phyloP scores from a whole-genome alignment of 1,140 invertebrate species.

The Pseudomyrmex gracilis region DNA sequence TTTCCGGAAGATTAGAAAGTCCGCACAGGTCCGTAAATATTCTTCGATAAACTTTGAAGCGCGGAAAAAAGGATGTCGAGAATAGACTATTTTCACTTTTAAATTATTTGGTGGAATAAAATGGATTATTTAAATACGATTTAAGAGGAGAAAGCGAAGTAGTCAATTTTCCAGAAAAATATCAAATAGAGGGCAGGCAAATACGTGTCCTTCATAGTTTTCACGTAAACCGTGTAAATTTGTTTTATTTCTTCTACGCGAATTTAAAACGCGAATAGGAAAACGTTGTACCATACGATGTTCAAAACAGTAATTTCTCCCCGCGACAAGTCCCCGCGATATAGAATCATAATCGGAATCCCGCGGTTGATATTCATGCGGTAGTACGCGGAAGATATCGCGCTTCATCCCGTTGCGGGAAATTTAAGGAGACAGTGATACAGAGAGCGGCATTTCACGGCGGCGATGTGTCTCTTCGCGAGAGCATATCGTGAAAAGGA shows the following conservation, averaged over 20 bases:
- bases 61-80: neutral
- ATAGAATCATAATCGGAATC: neutral
- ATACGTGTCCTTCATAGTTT: neutral
- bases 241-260: neutral
- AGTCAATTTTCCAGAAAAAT: neutral
- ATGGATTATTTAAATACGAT: slow-evolving; percentile 33
- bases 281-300: too few species aligned
- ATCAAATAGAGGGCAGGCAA: neutral
- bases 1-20: slow-evolving; percentile 44
- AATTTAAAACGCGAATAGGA: too few species aligned
- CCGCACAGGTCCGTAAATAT: slow-evolving; percentile 27
- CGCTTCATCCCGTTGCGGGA: slow-evolving; percentile 29
- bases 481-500: slow-evolving; percentile 44
- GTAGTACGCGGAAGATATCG: slow-evolving; percentile 4
- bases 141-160: neutral
- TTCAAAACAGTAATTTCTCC: neutral
- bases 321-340: slow-evolving; percentile 1
- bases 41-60: neutral
- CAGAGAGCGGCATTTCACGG: slow-evolving; percentile 14
- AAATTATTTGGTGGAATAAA: neutral
- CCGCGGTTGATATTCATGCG: slow-evolving; percentile 34
- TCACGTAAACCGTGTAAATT: neutral
- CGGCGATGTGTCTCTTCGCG: slow-evolving; percentile 44
- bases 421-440: slow-evolving; percentile 56
- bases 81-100: slow-evolving; percentile 13